Evolutionary conservation across 1,140 invertebrate species (phyloP).

Genomic region (Pseudomyrmex gracilis): DNA sequence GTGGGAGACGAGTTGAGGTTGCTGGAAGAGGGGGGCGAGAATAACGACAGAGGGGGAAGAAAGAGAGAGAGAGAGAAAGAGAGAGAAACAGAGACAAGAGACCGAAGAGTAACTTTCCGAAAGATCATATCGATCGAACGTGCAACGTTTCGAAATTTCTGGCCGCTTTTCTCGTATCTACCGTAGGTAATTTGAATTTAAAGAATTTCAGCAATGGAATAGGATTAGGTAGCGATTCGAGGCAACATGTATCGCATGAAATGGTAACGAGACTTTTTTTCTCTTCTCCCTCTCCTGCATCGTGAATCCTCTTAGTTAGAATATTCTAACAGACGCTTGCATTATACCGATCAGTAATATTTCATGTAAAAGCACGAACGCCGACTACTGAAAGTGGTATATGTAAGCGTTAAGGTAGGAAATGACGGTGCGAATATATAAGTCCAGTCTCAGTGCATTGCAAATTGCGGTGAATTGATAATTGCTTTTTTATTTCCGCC

Average conservation of each 20-base stretch:
- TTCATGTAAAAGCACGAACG: slow-evolving; percentile 46
- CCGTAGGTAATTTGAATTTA: slow-evolving; percentile 54
- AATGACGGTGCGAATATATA: slow-evolving; percentile 10
- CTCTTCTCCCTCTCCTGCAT: background rate
- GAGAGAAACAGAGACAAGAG: slow-evolving; percentile 2
- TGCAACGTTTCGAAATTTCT: slow-evolving; percentile 62
- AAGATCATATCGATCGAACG: slow-evolving; percentile 74
- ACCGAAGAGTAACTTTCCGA: slow-evolving; percentile 56
- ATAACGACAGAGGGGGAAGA: slow-evolving; percentile 4
- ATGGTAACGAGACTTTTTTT: slow-evolving; percentile 38
- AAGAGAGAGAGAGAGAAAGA: slow-evolving; percentile 1
- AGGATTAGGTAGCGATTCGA: slow-evolving; percentile 35
- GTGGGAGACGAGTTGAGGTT: slow-evolving; percentile 42
- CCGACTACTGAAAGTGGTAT: background rate
- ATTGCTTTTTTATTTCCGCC: slow-evolving; percentile 10
- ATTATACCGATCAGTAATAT: slow-evolving; percentile 54
- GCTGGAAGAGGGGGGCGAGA: slow-evolving; percentile 35
- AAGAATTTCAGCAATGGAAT: slow-evolving; percentile 46
- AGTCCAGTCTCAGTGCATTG: slow-evolving; percentile 26
- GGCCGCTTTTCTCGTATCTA: slow-evolving; percentile 24
- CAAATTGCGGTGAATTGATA: slow-evolving; percentile 37
- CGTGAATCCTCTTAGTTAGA: slow-evolving; percentile 44
- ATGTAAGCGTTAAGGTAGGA: background rate
- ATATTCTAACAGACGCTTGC: slow-evolving; percentile 44
- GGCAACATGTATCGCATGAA: slow-evolving; percentile 43